Conservation (phyloP, 2,113 vertebrate species). For the Pollachius pollachius region DNA sequence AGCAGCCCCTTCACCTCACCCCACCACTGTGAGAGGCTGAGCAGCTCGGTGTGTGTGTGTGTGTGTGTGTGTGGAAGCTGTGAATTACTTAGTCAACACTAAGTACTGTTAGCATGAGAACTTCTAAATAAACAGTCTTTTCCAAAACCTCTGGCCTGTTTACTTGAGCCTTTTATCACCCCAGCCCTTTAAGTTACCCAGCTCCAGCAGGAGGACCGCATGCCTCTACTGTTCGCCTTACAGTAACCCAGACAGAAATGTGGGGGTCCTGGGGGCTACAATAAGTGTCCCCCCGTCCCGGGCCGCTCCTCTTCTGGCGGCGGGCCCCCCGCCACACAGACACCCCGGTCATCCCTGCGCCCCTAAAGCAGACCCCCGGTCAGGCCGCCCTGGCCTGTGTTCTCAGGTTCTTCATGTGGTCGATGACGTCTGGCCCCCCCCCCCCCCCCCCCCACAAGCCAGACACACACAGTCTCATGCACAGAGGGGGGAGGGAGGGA, state of each 20-base stretch:
- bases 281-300: constrained; percentile 62
- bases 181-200: constrained; percentile 14
- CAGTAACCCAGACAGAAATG: background rate
- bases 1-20: constrained; percentile 29
- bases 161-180: constrained; percentile 36
- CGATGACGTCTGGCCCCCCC: constrained; percentile 23
- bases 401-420: constrained; percentile 52
- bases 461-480: background rate
- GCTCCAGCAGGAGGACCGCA: background rate
- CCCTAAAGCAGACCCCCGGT: constrained; percentile 43
- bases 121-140: constrained; percentile 58
- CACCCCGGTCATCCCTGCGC: constrained; percentile 34
- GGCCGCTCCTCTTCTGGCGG: constrained; percentile 52
- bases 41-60: background rate
- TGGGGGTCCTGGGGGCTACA: constrained; percentile 44
- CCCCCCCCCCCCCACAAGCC: background rate
- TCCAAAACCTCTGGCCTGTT: constrained; percentile 45
- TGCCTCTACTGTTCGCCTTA: background rate
- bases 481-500: background rate
- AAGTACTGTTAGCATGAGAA: constrained; percentile 52
- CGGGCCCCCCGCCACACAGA: too few relatives aligned
- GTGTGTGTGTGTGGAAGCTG: constrained; percentile 8
- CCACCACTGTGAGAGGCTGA: constrained; percentile 21
- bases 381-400: constrained; percentile 53
- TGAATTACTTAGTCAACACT: constrained; percentile 45